phyloP scores from a whole-genome alignment of 1,140 invertebrate genomes.

The Ceratitis capitata region DNA sequence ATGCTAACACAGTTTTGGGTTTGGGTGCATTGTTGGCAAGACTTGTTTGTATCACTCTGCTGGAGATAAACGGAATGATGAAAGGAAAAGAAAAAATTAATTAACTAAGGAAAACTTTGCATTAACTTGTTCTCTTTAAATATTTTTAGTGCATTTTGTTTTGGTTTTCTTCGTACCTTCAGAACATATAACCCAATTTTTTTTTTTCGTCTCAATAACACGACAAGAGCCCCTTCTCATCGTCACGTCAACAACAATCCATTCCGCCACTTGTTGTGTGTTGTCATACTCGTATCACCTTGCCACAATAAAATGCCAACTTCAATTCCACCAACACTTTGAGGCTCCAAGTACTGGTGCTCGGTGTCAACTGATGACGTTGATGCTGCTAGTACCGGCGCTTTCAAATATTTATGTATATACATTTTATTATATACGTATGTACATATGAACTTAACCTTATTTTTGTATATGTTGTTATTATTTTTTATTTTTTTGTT shows the following conservation, averaged over 20 bases:
- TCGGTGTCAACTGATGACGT: neutral
- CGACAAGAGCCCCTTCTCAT: neutral
- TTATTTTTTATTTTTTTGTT: no score
- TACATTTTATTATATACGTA: neutral
- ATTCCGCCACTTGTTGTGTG: neutral
- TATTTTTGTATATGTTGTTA: neutral
- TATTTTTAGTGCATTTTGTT: no score
- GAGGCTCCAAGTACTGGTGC: neutral
- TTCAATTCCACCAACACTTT: conserved; percentile 15
- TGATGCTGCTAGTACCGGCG: neutral
- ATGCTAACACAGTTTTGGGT: no score
- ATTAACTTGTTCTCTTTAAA: no score
- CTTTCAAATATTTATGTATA: neutral
- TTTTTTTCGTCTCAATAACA: neutral
- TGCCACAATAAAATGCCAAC: neutral
- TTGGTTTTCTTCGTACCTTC: no score
- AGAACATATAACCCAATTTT: no score
- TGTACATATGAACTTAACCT: neutral
- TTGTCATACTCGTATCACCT: neutral
- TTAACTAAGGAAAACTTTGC: no score
- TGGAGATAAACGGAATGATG: no score
- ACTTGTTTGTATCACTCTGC: no score
- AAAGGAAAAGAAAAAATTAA: no score
- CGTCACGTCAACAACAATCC: neutral
- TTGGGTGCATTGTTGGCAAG: no score